Evolutionary conservation across 2,797 vertebrate genomes (phyloP), one percentile per base, ranked within the genome.

Genomic region (Coendou prehensilis): DNA sequence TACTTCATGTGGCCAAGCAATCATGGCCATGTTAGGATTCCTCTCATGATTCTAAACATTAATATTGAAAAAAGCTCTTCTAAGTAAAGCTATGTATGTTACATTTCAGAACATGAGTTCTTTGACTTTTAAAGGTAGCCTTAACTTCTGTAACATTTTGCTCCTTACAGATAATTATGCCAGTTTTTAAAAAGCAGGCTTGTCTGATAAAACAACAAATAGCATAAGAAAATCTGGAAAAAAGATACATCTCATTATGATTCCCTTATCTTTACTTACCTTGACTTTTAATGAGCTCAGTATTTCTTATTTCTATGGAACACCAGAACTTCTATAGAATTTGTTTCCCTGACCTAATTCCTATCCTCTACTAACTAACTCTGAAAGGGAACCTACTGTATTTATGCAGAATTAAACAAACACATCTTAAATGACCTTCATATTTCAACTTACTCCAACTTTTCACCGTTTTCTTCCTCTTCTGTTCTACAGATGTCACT

Each of bases 191-290:
- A 69, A 89, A 71, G 83, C 84, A 54, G 71, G 33, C 8, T 64
- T 96, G 47, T 61, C 95, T 87, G 59, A 47, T 90, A 93, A 97
- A 87, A 85, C 78, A 93, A 93, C 67, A 88, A 94, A 89, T 50
- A 97, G 78, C 57, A 23, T 37, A 83, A 92, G 78, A 26, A 85
- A 95, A 67, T 78, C 71, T 94, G 54, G 87, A 94, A 89, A 28
- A 33, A 67, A 96, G 81, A 94, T 75, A 64, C 41, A 93, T 88
- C 64, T 95, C 64, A 94, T 82, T 88, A 94, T 1, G 64, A n/a
- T 82, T 90, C 50, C 64, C 54, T 79, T 78, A 86, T 52, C 81
- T 89, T 89, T 57, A 75, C 18, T 89, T 91, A 73, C 26, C 76
- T 78, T 90, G 95, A 96, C 78, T 94, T 95, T 50, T 82, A 90